phyloP scores from a whole-genome alignment of 1,140 invertebrate species.

The Drosophila simulans region DNA sequence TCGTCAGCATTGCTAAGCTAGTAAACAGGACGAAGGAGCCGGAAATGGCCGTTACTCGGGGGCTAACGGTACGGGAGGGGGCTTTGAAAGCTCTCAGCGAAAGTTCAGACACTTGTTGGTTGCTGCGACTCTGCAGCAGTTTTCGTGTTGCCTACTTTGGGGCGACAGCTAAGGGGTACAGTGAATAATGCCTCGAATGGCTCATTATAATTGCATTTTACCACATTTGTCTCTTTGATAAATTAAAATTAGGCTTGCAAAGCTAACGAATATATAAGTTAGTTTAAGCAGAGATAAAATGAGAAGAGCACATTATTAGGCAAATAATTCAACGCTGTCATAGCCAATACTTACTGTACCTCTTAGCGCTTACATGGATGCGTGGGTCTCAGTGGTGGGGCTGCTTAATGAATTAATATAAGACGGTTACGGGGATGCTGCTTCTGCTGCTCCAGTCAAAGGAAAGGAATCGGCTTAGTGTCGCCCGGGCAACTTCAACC shows the following conservation, averaged over 20 bases:
- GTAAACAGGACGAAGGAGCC: not conserved
- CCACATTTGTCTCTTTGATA: no score
- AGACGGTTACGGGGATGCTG: slow-evolving; percentile 8
- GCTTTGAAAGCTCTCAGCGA: slow-evolving; percentile 37
- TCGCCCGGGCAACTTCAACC: not conserved
- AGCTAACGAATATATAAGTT: no score
- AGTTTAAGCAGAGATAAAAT: no score
- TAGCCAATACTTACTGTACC: not conserved
- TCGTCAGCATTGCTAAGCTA: slow-evolving; percentile 50
- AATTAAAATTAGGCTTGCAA: no score
- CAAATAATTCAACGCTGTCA: not conserved
- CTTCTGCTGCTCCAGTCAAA: slow-evolving; percentile 2
- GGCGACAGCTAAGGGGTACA: slow-evolving; percentile 8
- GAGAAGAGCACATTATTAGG: no score
- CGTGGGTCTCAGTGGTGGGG: slow-evolving; percentile 7
- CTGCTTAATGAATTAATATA: slow-evolving; percentile 64
- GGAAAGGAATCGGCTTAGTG: slow-evolving; percentile 23
- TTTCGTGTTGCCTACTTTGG: slow-evolving; percentile 37
- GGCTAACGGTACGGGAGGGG: not conserved
- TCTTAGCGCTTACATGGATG: slow-evolving; percentile 18
- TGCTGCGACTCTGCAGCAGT: slow-evolving; percentile 24
- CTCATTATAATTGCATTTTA: not conserved
- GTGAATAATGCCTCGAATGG: not conserved
- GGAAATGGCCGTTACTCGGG: not conserved
- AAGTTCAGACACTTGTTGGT: slow-evolving; percentile 79